Base-by-base conservation (phyloP, 2,888 invertebrate species). In the Leptinotarsa juncta region DNA sequence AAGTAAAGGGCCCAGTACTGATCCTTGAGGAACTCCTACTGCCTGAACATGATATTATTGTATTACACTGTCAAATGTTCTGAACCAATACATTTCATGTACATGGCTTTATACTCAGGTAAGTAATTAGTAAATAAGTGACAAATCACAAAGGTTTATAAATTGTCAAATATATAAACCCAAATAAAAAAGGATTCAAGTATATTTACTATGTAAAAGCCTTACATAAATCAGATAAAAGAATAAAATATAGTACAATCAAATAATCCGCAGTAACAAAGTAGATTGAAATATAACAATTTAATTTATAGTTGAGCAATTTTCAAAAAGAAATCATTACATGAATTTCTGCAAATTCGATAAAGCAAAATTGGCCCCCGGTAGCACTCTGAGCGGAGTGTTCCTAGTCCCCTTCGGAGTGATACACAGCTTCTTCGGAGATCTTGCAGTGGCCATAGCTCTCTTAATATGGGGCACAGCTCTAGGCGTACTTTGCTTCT, bases 401-500 rank as follows among this genome's bases (percentile, higher is more conserved):
- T 90, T 86, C 82, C 89, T 90, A 77, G 86, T 84, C 42, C 85
- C 82, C 15, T 83, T 82, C 14, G 91, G 90, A 0, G 92, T 88
- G 51, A 90, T 86, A 75, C 87, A 89, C 18, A 91, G 85, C 77
- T 88, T 89, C 82, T 91, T 90, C 0, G 92, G 90, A 4, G 92
- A 73, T 16, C 75, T 62, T 53, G 68, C 71, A 4, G 88, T 88
- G 74, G 89, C 89, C 48, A 93, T 86, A 12, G 91, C 88, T 83
- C 90, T 91, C 81, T 91, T 93, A 78, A 93, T 89, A 67, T 90
- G 89, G 3, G 93, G 93, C 3, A 89, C 88, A 32, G 72, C 71
- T 32, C 71, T 76, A 20, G 68, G 67, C 18, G 65, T 66, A 50
- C 48, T 51, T 20, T 60, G 20, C 20, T 72, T 18, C 23, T 15